Evolutionary conservation across 1,140 invertebrate species (phyloP), one percentile per base, ranked within the genome.

Genomic region (Zaprionus inermis): DNA sequence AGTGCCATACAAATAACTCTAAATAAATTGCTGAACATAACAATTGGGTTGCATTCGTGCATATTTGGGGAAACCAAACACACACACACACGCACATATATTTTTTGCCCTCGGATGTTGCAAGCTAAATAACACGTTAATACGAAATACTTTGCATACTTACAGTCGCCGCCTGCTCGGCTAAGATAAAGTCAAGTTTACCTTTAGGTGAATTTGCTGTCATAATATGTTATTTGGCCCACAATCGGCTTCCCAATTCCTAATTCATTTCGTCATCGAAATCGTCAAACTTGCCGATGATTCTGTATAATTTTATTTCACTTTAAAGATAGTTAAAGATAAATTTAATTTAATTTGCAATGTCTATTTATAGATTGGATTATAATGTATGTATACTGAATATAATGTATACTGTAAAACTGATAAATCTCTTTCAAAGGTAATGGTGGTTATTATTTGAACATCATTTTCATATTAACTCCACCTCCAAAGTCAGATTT

Each of bases 1-100:
- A 91, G 89, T 86, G 84, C 89, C 84, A 91, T 91, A 91, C 91
- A 91, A 91, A 91, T 91, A 91, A 91, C 90, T 91, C 79, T 91
- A 91, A 91, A 91, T 91, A 91, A 91, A 91, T 91, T 91, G 89
- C 89, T 90, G 79, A 89, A 72, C 89, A 91, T 91, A 91, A 91
- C 91, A 91, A 91, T 89, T 85, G 79, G 64, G 52, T 36, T 12
- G 28, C 76, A n/a, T n/a, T n/a, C n/a, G n/a, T n/a, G n/a, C n/a
- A n/a, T n/a, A n/a, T n/a, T n/a, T n/a, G n/a, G n/a, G n/a, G n/a
- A n/a, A n/a, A n/a, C n/a, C n/a, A n/a, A n/a, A n/a, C 54, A 44
- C 46, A 66, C 14, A 30, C 18, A 41, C 44, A 34, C 22, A 32
- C 16, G 24, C 0, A 2, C 34, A 34, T 44, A 66, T 49, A 76